Evolutionary conservation across 1,140 invertebrate species (phyloP).

Genomic region (Bombus sylvicola): DNA sequence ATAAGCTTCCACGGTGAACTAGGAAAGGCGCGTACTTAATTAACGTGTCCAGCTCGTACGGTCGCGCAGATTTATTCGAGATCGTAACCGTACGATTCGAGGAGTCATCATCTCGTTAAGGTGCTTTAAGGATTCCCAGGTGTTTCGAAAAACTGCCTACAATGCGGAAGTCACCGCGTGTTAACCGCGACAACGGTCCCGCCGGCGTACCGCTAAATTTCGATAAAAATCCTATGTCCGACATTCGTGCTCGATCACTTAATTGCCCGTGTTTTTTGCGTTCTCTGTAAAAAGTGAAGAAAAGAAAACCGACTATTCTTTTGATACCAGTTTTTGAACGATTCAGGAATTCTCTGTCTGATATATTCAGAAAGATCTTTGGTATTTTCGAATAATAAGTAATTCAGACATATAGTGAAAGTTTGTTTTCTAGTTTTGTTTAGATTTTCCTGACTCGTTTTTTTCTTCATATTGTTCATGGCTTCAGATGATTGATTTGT

Average conservation of each 20-base stretch:
- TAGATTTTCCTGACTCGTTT: neutral
- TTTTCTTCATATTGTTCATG: too few relatives aligned
- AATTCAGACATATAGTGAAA: neutral
- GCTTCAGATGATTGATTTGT: too few relatives aligned
- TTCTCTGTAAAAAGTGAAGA: neutral
- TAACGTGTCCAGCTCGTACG: slow-evolving; percentile 49
- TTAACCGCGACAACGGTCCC: slow-evolving; percentile 6
- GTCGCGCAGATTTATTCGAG: slow-evolving; percentile 47
- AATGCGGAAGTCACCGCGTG: slow-evolving; percentile 43
- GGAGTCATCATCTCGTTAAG: slow-evolving; percentile 53
- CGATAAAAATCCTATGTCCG: slow-evolving; percentile 19
- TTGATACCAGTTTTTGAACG: neutral
- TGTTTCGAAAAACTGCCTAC: slow-evolving; percentile 7
- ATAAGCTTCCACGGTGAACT: slow-evolving; percentile 41
- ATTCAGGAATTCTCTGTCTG: too few relatives aligned
- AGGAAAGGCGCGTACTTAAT: slow-evolving; percentile 52
- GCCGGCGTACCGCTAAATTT: slow-evolving; percentile 34
- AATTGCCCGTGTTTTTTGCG: neutral
- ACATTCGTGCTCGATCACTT: neutral
- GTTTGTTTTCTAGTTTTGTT: neutral
- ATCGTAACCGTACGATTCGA: slow-evolving; percentile 49
- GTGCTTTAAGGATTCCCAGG: slow-evolving; percentile 37
- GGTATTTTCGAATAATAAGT: neutral
- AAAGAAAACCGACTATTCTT: neutral
- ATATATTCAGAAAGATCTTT: neutral